Conservation (phyloP, 2,888 invertebrate genomes). For the Scaptomyza reducta region DNA sequence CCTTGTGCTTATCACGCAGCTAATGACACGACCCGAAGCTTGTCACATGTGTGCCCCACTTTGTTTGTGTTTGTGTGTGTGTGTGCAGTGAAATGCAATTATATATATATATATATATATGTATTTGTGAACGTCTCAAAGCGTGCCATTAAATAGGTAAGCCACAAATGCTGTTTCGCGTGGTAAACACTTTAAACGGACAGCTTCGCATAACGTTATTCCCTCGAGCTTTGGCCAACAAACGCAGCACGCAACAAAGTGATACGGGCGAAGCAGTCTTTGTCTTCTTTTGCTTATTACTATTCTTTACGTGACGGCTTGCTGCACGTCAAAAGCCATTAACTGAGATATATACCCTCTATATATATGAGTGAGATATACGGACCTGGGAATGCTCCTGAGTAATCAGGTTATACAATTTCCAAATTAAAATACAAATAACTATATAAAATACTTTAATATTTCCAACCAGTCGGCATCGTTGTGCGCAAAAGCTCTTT, state of each 20-base stretch:
- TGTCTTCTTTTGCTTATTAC: neutral
- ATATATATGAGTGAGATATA: constrained; percentile 3
- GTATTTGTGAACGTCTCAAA: constrained; percentile 24
- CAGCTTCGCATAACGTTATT: constrained; percentile 16
- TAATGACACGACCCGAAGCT: constrained; percentile 18
- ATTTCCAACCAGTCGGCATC: constrained; percentile 19
- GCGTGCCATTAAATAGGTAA: constrained; percentile 55
- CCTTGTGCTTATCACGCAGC: constrained; percentile 29
- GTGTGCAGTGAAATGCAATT: constrained; percentile 63
- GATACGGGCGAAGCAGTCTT: constrained; percentile 24
- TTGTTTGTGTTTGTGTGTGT: constrained; percentile 10
- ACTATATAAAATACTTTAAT: constrained; percentile 25
- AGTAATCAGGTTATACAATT: constrained; percentile 70
- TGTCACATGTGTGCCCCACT: constrained; percentile 51
- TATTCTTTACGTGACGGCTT: neutral
- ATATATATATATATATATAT: constrained; percentile 26
- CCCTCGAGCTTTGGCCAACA: constrained; percentile 28
- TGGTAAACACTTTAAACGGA: constrained; percentile 27
- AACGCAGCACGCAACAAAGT: constrained; percentile 41
- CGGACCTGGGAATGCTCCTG: constrained; percentile 38
- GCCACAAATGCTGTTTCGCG: constrained; percentile 48
- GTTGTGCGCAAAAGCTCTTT: neutral
- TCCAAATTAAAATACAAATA: constrained; percentile 69
- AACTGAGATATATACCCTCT: constrained; percentile 34
- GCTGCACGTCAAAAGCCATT: constrained; percentile 43